phyloP scores from a whole-genome alignment of 2,113 vertebrate genomes.

The Plestiodon gilberti region DNA sequence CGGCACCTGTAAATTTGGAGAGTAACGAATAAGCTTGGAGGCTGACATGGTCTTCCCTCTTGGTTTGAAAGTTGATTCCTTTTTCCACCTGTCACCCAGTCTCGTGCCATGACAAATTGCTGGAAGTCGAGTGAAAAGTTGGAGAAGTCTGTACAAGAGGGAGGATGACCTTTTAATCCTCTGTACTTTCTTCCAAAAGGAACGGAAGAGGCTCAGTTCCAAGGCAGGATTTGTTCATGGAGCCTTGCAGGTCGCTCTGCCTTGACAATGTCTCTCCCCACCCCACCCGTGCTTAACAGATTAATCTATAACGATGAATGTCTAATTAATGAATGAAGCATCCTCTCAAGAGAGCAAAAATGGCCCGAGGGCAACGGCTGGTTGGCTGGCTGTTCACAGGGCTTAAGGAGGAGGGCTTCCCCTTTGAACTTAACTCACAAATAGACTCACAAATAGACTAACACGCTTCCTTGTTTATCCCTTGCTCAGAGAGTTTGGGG shows the following conservation, averaged over 20 bases:
- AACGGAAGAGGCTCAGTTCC: background rate
- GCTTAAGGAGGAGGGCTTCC: background rate
- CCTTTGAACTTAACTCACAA: background rate
- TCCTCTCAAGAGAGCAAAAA: background rate
- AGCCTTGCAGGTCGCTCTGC: background rate
- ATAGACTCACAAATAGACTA: too few relatives aligned
- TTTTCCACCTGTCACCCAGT: background rate
- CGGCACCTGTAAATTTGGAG: too few relatives aligned
- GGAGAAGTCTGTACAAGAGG: background rate
- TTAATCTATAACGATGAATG: background rate
- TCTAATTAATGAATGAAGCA: too few relatives aligned
- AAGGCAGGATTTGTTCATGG: background rate
- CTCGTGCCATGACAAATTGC: background rate
- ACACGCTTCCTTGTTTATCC: too few relatives aligned
- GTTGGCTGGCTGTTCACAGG: background rate
- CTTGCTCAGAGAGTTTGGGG: background rate
- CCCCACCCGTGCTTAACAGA: background rate
- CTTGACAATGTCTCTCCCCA: background rate
- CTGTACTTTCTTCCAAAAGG: background rate
- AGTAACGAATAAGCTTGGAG: too few relatives aligned
- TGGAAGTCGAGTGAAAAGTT: background rate
- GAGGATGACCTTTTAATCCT: constrained; percentile 2
- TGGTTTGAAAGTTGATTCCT: background rate
- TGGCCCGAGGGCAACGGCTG: background rate
- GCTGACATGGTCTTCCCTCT: too few relatives aligned